These are phyloP conservation scores for Bufo bufo DNA, from an alignment of 2,113 vertebrate species.

Conservation along the genomic window DNA sequence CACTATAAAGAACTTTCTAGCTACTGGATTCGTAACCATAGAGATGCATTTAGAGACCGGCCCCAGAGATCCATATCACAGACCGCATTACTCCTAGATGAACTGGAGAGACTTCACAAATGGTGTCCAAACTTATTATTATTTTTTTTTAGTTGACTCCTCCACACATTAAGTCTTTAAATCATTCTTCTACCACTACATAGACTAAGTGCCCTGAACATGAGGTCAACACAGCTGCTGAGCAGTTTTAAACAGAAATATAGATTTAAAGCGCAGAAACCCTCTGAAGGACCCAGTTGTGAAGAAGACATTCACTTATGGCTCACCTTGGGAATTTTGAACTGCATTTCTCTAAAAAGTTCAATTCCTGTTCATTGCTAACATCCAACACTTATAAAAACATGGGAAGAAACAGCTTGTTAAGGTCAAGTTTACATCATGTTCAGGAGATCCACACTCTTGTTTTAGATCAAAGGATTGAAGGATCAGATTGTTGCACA, in stretches of 20 bases:
- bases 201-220: not conserved
- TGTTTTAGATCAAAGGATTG: too few relatives aligned
- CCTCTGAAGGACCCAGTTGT: not conserved
- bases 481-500: too few relatives aligned
- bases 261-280: not conserved
- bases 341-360: not conserved
- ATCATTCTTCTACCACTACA: not conserved
- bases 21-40: conserved; percentile 16
- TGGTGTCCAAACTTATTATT: not conserved
- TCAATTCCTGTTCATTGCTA: not conserved
- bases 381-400: not conserved
- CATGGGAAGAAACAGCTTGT: too few relatives aligned
- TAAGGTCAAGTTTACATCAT: too few relatives aligned
- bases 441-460: too few relatives aligned
- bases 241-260: not conserved
- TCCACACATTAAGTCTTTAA: not conserved
- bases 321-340: not conserved
- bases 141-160: not conserved
- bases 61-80: not conserved
- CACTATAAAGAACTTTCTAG: not conserved
- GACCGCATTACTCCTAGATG: not conserved
- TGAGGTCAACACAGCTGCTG: not conserved
- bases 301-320: not conserved
- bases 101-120: not conserved
- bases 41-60: conserved; percentile 2